phyloP scores from a whole-genome alignment of 2,797 vertebrate species.

The Heliangelus exortis region DNA sequence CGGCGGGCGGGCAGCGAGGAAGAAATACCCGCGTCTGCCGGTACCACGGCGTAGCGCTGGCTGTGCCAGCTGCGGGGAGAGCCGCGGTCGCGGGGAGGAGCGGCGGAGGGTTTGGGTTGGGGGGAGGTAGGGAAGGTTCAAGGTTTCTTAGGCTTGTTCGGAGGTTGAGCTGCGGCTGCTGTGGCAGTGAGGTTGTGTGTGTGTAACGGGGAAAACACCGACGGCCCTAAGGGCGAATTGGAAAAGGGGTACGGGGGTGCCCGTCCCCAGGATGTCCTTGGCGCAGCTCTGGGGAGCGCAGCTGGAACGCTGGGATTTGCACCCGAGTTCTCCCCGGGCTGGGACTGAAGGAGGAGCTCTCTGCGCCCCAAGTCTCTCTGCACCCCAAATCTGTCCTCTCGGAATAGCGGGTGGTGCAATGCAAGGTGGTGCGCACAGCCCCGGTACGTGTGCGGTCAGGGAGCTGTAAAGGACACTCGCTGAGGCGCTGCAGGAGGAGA shows the following conservation, averaged over 20 bases:
- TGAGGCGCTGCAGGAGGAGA: no score
- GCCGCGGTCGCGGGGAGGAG: no score
- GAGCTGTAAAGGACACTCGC: no score
- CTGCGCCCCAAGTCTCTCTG: not conserved
- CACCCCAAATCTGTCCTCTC: not conserved
- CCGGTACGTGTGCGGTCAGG: no score
- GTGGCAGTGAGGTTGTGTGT: not conserved
- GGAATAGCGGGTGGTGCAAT: no score
- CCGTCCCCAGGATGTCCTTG: rapidly evolving
- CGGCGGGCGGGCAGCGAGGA: not conserved
- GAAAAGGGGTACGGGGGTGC: not conserved
- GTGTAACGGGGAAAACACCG: not conserved
- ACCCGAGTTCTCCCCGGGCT: not conserved
- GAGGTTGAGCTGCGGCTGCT: rapidly evolving
- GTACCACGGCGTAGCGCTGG: no score
- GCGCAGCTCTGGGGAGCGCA: not conserved
- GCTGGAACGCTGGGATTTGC: no score
- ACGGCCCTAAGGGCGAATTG: not conserved
- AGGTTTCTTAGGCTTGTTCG: rapidly evolving
- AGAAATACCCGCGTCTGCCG: no score
- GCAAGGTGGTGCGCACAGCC: no score
- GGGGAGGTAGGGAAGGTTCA: not conserved
- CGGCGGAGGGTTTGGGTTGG: not conserved
- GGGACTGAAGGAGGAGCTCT: rapidly evolving
- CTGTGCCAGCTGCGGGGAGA: not conserved